Percentiles rank a stretch among this genome's conserved stretches.
Conservation (phyloP, 2,888 invertebrate genomes). For the Athetis lepigone region DNA sequence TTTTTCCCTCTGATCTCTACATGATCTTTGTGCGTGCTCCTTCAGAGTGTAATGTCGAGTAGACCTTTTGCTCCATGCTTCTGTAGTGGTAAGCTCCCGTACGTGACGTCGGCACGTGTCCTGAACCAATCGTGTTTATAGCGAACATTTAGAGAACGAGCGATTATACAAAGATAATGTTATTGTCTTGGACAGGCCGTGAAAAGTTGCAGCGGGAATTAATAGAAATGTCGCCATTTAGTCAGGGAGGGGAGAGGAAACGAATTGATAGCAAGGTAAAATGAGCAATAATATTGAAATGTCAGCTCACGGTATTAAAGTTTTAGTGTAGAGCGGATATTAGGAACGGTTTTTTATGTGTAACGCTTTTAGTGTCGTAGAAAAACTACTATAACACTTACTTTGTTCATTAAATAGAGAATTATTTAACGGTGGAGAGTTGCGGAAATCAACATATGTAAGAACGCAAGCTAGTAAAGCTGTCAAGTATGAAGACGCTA, state of each 20-base stretch:
- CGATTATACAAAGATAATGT: constrained; percentile 28
- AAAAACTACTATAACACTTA: background rate
- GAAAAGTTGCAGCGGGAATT: background rate
- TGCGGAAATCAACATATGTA: too few relatives aligned
- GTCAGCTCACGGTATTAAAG: background rate
- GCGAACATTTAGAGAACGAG: constrained; percentile 22
- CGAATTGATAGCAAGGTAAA: too few relatives aligned
- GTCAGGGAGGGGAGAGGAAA: too few relatives aligned
- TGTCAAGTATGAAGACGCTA: too few relatives aligned
- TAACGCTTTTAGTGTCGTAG: too few relatives aligned
- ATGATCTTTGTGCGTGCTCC: too few relatives aligned
- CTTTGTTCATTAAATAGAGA: too few relatives aligned
- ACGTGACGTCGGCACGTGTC: constrained; percentile 28
- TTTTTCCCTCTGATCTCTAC: too few relatives aligned
- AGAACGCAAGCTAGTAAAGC: too few relatives aligned
- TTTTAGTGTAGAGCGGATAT: background rate
- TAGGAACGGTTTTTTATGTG: background rate
- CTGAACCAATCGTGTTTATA: constrained; percentile 36
- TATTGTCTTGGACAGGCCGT: constrained; percentile 25
- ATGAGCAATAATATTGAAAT: background rate
- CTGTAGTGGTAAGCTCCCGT: background rate
- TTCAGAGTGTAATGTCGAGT: background rate
- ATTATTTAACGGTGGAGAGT: too few relatives aligned
- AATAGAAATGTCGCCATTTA: constrained; percentile 19
- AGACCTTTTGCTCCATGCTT: constrained; percentile 12